Evolutionary conservation across 2,113 vertebrate species (phyloP).

Genomic region (Xenus cinereus): DNA sequence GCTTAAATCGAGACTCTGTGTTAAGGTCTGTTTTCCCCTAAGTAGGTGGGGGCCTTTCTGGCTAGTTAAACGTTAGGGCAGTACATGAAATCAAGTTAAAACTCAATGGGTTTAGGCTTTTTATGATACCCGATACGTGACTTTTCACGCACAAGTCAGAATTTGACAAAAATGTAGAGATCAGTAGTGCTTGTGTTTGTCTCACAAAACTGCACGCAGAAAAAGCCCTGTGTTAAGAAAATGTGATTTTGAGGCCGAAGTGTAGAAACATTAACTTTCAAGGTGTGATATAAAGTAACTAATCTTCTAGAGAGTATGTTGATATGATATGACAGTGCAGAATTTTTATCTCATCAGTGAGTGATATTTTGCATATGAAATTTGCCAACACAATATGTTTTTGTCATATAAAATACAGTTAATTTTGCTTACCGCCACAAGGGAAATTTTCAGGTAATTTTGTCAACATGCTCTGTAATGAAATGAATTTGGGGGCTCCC

Average conservation of each 20-base stretch:
- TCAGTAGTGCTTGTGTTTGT: neutral
- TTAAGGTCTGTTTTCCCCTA: neutral
- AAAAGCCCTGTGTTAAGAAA: neutral
- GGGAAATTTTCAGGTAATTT: constrained; percentile 59
- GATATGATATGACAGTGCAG: neutral
- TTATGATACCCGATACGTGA: accelerated
- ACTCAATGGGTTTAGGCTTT: neutral
- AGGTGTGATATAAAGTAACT: neutral
- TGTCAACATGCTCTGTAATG: constrained; percentile 24
- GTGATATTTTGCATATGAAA: constrained; percentile 23
- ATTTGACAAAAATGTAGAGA: neutral
- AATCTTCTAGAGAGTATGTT: neutral
- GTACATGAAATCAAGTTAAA: neutral
- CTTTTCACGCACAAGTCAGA: neutral
- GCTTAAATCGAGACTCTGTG: neutral
- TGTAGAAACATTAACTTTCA: neutral
- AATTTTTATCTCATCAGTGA: constrained; percentile 19
- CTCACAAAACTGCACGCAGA: neutral
- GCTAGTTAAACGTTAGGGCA: neutral
- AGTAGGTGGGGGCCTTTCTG: neutral
- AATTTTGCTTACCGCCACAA: constrained; percentile 26
- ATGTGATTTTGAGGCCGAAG: neutral
- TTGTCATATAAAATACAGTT: constrained; percentile 47
- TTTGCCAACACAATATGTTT: constrained; percentile 22
- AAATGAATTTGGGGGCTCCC: constrained; percentile 39